Percentiles rank a stretch among this genome's conserved stretches.
These are phyloP conservation scores for Lepidostoma basale DNA, from an alignment of 1,140 invertebrate species.

Conservation along the genomic window DNA sequence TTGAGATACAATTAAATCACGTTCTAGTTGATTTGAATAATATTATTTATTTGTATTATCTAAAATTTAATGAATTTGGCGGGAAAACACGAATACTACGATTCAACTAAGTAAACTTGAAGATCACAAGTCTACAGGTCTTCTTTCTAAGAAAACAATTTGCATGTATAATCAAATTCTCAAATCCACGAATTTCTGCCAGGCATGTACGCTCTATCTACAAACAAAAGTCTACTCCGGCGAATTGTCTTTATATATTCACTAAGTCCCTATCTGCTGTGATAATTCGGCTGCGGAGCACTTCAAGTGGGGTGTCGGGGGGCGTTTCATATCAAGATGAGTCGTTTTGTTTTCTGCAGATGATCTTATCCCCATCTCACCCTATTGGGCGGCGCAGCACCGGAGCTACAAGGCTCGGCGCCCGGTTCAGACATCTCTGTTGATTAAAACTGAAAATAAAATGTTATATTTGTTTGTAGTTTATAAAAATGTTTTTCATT, in stretches of 20 bases:
- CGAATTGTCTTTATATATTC: slow-evolving; percentile 16
- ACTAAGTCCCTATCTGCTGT: background rate
- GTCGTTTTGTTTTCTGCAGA: slow-evolving; percentile 15
- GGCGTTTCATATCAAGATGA: slow-evolving; percentile 16
- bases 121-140: no score
- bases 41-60: no score
- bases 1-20: no score
- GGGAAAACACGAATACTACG: no score
- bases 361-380: slow-evolving; percentile 24
- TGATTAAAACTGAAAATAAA: background rate
- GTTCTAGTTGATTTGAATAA: no score
- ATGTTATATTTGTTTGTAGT: no score
- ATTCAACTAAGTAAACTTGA: no score
- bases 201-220: background rate
- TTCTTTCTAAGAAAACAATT: background rate
- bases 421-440: background rate
- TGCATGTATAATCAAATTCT: background rate
- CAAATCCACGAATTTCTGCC: background rate
- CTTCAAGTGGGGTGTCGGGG: background rate
- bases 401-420: background rate
- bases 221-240: background rate
- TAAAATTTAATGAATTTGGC: no score
- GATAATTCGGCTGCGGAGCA: background rate
- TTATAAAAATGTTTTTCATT: no score
- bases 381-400: background rate